Evolutionary conservation across 2,797 vertebrate species (phyloP).

Genomic region (Okamejei kenojei): DNA sequence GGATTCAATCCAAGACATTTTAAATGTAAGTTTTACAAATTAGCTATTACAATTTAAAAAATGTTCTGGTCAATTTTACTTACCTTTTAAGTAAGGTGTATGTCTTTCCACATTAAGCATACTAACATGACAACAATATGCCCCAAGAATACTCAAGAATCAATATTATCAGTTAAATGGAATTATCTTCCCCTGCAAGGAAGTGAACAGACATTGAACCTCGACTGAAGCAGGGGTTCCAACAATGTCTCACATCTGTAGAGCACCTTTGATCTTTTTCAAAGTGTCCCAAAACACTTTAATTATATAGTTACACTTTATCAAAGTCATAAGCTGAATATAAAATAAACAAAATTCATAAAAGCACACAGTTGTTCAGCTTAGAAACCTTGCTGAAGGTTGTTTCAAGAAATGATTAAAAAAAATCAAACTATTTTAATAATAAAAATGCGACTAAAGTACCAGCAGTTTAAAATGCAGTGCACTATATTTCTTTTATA

Average conservation of each 20-base stretch:
- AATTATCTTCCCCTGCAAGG: background rate
- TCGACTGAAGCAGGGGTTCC: background rate
- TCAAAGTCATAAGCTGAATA: background rate
- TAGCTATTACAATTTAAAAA: background rate
- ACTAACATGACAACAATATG: background rate
- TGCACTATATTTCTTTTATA: background rate
- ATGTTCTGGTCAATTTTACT: background rate
- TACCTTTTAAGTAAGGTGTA: background rate
- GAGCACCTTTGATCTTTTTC: background rate
- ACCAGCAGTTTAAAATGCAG: background rate
- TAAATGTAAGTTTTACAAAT: background rate
- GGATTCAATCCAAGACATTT: too few relatives aligned
- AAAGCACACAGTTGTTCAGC: background rate
- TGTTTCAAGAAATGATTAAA: background rate
- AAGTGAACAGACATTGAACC: background rate
- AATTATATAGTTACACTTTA: background rate
- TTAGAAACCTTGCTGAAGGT: background rate
- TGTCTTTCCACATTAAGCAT: background rate
- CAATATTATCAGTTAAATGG: background rate
- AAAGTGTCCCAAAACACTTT: background rate
- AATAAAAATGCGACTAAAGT: background rate
- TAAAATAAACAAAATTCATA: background rate
- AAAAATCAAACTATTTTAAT: background rate
- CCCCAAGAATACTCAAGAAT: background rate
- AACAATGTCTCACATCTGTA: background rate